These are phyloP conservation scores for Aphis craccivora DNA, from an alignment of 1,140 invertebrate species.

Conservation along the genomic window DNA sequence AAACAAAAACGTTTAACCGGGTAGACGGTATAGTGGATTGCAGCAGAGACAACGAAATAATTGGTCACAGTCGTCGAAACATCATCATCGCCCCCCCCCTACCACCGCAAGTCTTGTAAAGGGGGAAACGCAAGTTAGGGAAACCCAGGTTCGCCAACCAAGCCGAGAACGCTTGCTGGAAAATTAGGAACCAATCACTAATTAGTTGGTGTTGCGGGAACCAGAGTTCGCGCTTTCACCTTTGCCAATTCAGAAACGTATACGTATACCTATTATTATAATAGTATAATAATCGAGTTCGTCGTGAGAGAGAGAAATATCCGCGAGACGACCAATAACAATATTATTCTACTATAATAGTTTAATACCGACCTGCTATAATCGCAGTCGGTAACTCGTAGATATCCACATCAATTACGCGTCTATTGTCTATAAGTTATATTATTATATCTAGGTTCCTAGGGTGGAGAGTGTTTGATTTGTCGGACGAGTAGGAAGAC, in stretches of 20 bases:
- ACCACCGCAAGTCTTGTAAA: not conserved
- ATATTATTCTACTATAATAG: not conserved
- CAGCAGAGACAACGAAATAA: constrained; percentile 16
- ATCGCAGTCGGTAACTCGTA: not conserved
- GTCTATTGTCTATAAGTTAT: not conserved
- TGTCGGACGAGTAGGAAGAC: not conserved
- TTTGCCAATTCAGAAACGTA: not conserved
- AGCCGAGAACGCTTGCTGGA: not conserved
- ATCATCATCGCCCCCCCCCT: not conserved
- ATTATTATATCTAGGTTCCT: not conserved
- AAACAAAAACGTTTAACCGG: not conserved
- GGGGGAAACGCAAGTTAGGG: constrained; percentile 8
- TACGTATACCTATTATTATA: not conserved
- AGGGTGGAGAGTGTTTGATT: not conserved
- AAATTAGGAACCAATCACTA: constrained; percentile 22
- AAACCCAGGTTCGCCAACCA: constrained; percentile 51
- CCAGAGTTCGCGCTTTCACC: constrained; percentile 41
- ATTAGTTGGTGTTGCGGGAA: not conserved
- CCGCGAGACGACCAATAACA: not conserved
- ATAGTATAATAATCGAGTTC: not conserved
- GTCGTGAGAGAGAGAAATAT: not conserved
- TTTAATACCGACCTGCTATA: no score
- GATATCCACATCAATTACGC: not conserved
- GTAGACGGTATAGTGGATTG: not conserved
- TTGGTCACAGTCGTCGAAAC: constrained; percentile 35